Evolutionary conservation across 2,888 invertebrate species (phyloP), one percentile per base, ranked within the genome.

Genomic region (Rutpela maculata): DNA sequence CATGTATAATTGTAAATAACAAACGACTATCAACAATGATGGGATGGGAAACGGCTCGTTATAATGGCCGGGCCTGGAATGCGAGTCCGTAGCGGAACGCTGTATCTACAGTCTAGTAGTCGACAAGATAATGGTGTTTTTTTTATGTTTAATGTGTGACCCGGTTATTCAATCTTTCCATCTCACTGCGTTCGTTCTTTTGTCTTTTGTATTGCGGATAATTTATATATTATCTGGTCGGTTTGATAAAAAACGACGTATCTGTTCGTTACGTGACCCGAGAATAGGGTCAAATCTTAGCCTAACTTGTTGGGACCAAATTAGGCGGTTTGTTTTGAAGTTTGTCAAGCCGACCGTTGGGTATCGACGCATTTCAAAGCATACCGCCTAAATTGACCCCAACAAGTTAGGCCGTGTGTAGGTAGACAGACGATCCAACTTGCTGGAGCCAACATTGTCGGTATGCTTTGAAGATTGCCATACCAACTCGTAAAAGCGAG

Each of bases 1-100:
- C 75, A 70, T 26, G 71, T 76, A 66, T 78, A 80, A 78, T 80
- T 74, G 76, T 69, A 57, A 80, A 76, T 76, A 78, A 80, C 76
- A 74, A 79, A 79, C 74, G 73, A 79, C 43, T 38, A 65, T 79
- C 76, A 63, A 76, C 79, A 77, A 75, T 77, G 75, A 72, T 70
- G 77, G 76, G 75, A 77, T 77, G 72, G 72, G 72, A 72, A 72
- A 31, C 72, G 55, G 31, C 67, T 67, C 70, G 70, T 69, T 75
- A 75, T 65, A 70, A 70, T 75, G 63, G 75, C 67, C 55, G 9
- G 67, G 55, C 26, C 67, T 22, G 72, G 72, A 63, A 71, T 71
- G 70, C 72, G 63, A 63, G 66, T 19, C 15, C 63, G 66, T 76
- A 71, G 75, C 75, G 71, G 71, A 76, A 76, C 75, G 75, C 57